A percentile compares a stretch with the other conserved stretches of the same genome.
phyloP scores from a whole-genome alignment of 2,113 vertebrate genomes.

The Tachysurus vachellii region DNA sequence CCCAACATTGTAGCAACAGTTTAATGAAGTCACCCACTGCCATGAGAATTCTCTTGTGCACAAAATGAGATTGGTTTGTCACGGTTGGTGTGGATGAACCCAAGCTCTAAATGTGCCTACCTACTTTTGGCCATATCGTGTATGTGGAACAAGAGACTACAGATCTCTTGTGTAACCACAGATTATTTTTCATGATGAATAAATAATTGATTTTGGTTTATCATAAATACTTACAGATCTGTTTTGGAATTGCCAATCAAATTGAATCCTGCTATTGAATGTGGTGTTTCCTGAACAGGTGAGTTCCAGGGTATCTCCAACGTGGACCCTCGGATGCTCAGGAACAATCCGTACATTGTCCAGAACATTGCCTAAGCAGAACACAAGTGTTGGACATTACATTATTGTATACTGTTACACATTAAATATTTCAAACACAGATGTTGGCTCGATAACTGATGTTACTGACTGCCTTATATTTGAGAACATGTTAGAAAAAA shows the following conservation, averaged over 20 bases:
- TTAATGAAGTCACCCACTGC: not conserved
- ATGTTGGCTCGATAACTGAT: not conserved
- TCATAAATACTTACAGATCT: slow-evolving; percentile 55
- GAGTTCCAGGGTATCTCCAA: slow-evolving; percentile 76
- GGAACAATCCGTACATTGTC: slow-evolving; percentile 63
- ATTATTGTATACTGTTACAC: not conserved
- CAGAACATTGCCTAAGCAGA: slow-evolving; percentile 29
- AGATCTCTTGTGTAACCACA: not conserved
- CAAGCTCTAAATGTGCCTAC: not conserved
- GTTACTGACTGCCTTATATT: not conserved
- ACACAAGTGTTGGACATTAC: not conserved
- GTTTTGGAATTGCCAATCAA: slow-evolving; percentile 74
- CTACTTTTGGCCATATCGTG: not conserved
- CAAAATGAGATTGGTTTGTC: not conserved
- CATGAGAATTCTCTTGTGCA: not conserved
- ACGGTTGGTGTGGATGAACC: not conserved
- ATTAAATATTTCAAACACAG: not conserved
- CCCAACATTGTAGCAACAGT: not conserved
- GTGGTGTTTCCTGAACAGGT: slow-evolving; percentile 76
- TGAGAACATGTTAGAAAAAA: not conserved
- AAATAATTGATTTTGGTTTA: not conserved
- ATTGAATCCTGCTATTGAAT: slow-evolving; percentile 70
- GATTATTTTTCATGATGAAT: not conserved
- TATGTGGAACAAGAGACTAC: not conserved
- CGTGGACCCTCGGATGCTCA: slow-evolving; percentile 65